phyloP scores from a whole-genome alignment of 2,113 vertebrate species.

The Donacobius atricapilla region DNA sequence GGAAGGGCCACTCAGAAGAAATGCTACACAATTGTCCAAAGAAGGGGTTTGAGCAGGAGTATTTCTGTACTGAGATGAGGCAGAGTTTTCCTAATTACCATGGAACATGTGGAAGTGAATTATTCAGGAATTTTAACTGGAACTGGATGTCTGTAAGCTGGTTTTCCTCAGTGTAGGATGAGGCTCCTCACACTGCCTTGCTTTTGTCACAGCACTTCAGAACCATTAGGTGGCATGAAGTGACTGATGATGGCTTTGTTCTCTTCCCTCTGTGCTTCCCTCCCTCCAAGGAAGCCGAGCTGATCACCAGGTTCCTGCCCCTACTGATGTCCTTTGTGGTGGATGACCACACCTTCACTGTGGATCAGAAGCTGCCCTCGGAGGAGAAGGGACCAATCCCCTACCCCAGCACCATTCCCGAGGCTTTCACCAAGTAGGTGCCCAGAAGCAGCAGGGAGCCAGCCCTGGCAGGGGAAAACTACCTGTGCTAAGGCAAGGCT shows the following conservation, averaged over 20 bases:
- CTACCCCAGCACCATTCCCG: constrained; percentile 86
- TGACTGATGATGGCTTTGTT: background rate
- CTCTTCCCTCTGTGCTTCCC: background rate
- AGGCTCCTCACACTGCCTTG: background rate
- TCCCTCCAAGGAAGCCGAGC: constrained; percentile 81
- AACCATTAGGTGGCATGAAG: background rate
- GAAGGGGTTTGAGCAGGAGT: background rate
- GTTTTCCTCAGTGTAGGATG: background rate
- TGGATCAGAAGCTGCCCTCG: constrained; percentile 91
- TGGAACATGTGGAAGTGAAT: background rate
- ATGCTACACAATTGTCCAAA: background rate
- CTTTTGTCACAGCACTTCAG: background rate
- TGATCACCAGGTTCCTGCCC: constrained; percentile 92
- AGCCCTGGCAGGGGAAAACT: background rate
- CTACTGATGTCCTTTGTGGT: constrained; percentile 95
- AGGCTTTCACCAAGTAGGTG: constrained; percentile 86
- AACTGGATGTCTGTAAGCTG: background rate
- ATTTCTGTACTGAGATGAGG: background rate
- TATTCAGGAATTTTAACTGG: background rate
- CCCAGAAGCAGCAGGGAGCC: too few relatives aligned
- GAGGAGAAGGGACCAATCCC: constrained; percentile 85
- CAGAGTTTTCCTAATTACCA: background rate
- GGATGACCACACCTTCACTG: constrained; percentile 89
- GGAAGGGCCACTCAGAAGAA: background rate
- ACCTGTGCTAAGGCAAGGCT: background rate